phyloP scores from a whole-genome alignment of 2,888 invertebrate species.

The Sphaerophoria taeniata region DNA sequence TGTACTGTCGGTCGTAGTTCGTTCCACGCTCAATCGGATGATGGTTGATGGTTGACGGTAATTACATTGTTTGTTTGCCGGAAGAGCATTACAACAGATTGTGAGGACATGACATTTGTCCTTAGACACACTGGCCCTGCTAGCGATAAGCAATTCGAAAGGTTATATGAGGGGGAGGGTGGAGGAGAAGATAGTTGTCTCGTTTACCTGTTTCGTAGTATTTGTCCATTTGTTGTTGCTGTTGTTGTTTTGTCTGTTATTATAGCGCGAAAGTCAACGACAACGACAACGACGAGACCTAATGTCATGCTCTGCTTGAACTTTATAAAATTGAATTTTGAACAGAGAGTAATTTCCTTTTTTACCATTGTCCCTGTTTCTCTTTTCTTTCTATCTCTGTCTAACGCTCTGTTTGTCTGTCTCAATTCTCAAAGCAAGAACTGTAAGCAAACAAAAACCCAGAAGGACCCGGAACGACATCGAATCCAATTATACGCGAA shows the following conservation, averaged over 20 bases:
- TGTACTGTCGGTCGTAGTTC: background rate
- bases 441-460: constrained; percentile 20
- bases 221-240: constrained; percentile 29
- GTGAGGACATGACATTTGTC: constrained; percentile 53
- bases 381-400: background rate
- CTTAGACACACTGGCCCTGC: constrained; percentile 18
- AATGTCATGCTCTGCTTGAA: constrained; percentile 59
- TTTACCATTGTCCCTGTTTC: background rate
- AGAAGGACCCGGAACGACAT: constrained; percentile 54
- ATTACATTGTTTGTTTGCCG: constrained; percentile 67
- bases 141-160: background rate
- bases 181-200: background rate
- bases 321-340: constrained; percentile 74
- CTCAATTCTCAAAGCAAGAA: background rate
- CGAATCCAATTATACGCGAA: constrained; percentile 74
- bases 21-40: constrained; percentile 7
- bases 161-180: background rate
- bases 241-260: constrained; percentile 12
- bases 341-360: constrained; percentile 68
- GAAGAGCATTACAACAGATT: constrained; percentile 39
- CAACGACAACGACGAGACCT: constrained; percentile 24
- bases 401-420: background rate
- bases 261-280: constrained; percentile 51
- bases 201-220: constrained; percentile 34
- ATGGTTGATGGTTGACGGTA: constrained; percentile 49